Base-by-base conservation (phyloP, 2,888 invertebrate genomes). In the Agapostemon virescens region DNA sequence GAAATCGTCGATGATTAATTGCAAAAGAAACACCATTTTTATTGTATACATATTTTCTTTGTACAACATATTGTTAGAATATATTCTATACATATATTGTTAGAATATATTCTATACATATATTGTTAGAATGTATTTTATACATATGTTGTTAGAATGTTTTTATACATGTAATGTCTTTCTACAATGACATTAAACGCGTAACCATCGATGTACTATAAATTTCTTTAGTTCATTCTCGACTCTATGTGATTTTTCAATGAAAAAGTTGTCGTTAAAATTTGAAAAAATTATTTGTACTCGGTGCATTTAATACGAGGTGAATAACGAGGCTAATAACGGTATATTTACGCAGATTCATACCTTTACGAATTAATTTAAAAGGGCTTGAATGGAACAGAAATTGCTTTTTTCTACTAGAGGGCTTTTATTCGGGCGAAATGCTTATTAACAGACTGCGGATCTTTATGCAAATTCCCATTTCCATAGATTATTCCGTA, bases 291-390 rank as follows among this genome's bases (percentile, higher is more conserved):
- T 2, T 26, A 0, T 0, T 15, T 7, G 26, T 17, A 15, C 55
- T 6, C 26, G 7, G 26, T 6, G 55, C 55, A 26, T 26, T 55
- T 55, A 55, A 26, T 26, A 55, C 26, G 1, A 15, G 7, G 26
- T 17, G 55, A 55, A 26, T 55, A 26, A 45, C 45, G 45, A 45
- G 13, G 20, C 20, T 6, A 20, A 17, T 45, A 45, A 55, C 17
- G 55, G 55, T 55, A 55, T 55, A 55, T 55, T 55, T 55, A 55
- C 55, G 55, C 55, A 55, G 55, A 55, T 55, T 55, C 55, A 15
- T 26, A 15, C 26, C 17, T 55, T 55, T 26, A 5, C 26, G 55
- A 26, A 26, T 6, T 55, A 55, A 55, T 55, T 26, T 55, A 26
- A 17, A 55, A 55, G 6, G 55, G 15, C 26, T 55, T 15, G 55